Conservation (phyloP, 2,888 invertebrate species). For the Chrysolina haemoptera region DNA sequence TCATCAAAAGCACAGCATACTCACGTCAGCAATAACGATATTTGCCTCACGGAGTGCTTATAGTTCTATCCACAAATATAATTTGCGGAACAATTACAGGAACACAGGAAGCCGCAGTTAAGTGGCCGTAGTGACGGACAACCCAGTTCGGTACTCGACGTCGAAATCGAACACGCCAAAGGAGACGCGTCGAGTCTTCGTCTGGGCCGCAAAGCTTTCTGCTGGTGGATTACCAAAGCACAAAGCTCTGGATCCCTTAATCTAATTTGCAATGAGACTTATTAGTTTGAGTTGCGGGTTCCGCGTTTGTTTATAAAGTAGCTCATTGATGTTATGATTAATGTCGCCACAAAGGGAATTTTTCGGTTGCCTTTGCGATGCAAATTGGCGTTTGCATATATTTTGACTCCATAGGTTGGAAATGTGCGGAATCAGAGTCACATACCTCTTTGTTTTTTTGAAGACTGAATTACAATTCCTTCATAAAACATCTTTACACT, state of each 20-base stretch:
- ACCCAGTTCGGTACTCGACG: constrained; percentile 55
- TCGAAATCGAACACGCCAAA: constrained; percentile 55
- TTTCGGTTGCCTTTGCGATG: constrained; percentile 41
- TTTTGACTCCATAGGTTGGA: constrained; percentile 32
- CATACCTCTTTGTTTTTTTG: background rate
- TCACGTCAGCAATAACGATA: constrained; percentile 66
- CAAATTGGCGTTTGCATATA: constrained; percentile 42
- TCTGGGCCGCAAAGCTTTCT: constrained; percentile 66
- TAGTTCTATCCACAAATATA: constrained; percentile 69
- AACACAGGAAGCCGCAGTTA: constrained; percentile 68
- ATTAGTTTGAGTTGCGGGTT: constrained; percentile 68
- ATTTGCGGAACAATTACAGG: constrained; percentile 70
- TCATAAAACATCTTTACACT: too few species aligned
- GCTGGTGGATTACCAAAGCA: constrained; percentile 68
- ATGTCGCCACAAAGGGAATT: constrained; percentile 52
- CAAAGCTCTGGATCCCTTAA: constrained; percentile 69
- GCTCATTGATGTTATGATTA: constrained; percentile 65
- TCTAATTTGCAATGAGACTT: constrained; percentile 70
- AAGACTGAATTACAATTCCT: background rate
- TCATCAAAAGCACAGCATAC: constrained; percentile 56
- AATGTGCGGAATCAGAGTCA: constrained; percentile 17
- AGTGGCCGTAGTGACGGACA: constrained; percentile 64
- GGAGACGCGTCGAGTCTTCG: constrained; percentile 47
- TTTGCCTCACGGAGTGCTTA: constrained; percentile 65
- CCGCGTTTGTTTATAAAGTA: constrained; percentile 66